phyloP scores from a whole-genome alignment of 2,797 vertebrate genomes.

The Microctenopoma stevenorrisi region DNA sequence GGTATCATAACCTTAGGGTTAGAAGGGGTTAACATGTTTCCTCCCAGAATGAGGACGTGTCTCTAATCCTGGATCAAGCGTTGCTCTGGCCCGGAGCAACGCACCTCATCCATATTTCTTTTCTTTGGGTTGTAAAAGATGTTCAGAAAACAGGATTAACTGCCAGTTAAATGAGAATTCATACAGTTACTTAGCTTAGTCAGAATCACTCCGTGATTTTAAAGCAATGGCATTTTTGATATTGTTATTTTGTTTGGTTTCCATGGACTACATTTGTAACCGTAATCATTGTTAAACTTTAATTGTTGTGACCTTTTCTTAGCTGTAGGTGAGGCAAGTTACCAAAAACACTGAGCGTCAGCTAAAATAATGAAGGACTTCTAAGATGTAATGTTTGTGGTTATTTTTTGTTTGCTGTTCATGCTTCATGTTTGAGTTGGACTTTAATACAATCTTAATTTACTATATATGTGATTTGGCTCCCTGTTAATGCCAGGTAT shows the following conservation, averaged over 20 bases:
- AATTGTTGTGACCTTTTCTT: conserved; percentile 20
- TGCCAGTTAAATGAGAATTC: conserved; percentile 50
- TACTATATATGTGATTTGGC: conserved; percentile 32
- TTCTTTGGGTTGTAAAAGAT: conserved; percentile 65
- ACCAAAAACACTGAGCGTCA: not conserved
- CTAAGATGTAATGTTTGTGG: conserved; percentile 19
- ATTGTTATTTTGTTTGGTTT: conserved; percentile 57
- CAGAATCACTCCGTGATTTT: conserved; percentile 15
- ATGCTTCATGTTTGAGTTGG: conserved; percentile 13
- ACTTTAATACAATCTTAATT: not conserved
- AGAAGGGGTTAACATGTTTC: conserved; percentile 73
- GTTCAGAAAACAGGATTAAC: conserved; percentile 62
- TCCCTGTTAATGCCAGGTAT: conserved; percentile 25
- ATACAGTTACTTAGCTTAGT: conserved; percentile 9
- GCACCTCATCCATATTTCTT: conserved; percentile 63
- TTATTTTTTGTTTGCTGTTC: conserved; percentile 11
- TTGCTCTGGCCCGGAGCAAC: conserved; percentile 67
- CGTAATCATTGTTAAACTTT: conserved; percentile 45
- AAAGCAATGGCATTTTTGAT: not conserved
- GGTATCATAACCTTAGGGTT: conserved; percentile 73
- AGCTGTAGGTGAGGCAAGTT: conserved; percentile 21
- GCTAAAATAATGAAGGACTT: conserved; percentile 31
- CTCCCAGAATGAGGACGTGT: conserved; percentile 64
- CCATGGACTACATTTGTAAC: conserved; percentile 49
- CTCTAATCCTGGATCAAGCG: conserved; percentile 75